A percentile compares a stretch with the other conserved stretches of the same genome.
Evolutionary conservation across 1,140 invertebrate species (phyloP).

Genomic region (Leptinotarsa lineolata): DNA sequence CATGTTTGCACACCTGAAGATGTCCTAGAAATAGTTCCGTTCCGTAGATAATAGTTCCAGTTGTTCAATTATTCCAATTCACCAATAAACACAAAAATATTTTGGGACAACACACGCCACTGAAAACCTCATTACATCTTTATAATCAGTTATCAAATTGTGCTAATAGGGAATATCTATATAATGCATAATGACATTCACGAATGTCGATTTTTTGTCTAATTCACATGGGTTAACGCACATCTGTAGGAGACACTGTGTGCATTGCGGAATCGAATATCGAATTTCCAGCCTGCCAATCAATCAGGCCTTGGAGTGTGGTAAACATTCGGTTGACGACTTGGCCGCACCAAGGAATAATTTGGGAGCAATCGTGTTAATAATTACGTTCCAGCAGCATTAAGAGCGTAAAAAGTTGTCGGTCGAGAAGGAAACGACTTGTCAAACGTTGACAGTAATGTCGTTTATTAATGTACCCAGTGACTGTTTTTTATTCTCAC

Average conservation of each 20-base stretch:
- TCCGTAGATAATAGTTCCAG: too few species aligned
- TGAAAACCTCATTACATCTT: too few species aligned
- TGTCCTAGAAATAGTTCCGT: too few species aligned
- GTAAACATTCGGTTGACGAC: background rate
- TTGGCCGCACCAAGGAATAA: background rate
- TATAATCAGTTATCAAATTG: too few species aligned
- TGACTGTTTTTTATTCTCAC: background rate
- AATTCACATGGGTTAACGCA: background rate
- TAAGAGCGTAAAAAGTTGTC: background rate
- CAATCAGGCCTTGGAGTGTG: constrained; percentile 1
- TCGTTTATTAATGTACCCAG: background rate
- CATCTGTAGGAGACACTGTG: background rate
- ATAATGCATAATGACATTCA: too few species aligned
- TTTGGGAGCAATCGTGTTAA: constrained; percentile 1
- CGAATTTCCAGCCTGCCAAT: background rate
- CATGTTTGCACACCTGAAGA: too few species aligned
- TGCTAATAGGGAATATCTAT: too few species aligned
- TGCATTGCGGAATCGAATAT: background rate
- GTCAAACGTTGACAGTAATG: constrained; percentile 1
- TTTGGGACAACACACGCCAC: too few species aligned
- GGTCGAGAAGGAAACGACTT: constrained; percentile 1
- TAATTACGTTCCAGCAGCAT: background rate
- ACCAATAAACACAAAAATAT: too few species aligned
- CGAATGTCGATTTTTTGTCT: too few species aligned
- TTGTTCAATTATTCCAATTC: too few species aligned